Percentiles rank a stretch among this genome's conserved stretches.
phyloP scores from a whole-genome alignment of 1,140 invertebrate species.

The Trinorchestia longiramus region DNA sequence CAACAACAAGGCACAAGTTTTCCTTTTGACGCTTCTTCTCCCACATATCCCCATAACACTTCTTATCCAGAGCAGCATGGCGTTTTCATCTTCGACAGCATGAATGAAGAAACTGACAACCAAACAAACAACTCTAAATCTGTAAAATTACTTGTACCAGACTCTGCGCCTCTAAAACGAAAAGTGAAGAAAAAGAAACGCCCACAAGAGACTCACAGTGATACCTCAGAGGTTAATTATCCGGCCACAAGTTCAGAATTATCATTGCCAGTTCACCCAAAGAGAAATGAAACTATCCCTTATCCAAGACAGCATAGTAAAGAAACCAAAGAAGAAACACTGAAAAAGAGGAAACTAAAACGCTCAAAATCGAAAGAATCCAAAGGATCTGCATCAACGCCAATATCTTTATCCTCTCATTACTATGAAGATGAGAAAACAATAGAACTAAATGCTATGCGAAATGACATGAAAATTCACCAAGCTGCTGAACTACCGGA shows the following conservation, averaged over 20 bases:
- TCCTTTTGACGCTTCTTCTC: background rate
- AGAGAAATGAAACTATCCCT: background rate
- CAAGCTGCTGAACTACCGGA: background rate
- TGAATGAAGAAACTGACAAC: slow-evolving; percentile 39
- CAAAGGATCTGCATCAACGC: slow-evolving; percentile 10
- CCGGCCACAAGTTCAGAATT: slow-evolving; percentile 7
- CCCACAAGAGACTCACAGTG: background rate
- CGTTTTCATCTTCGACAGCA: slow-evolving; percentile 22
- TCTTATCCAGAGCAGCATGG: background rate
- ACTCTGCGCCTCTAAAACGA: slow-evolving; percentile 10
- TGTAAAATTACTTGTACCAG: slow-evolving; percentile 12
- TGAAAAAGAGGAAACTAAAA: background rate
- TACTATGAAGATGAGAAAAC: slow-evolving; percentile 41
- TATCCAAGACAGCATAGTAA: background rate
- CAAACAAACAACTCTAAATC: slow-evolving; percentile 9
- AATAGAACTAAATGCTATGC: slow-evolving; percentile 22
- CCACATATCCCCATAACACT: background rate
- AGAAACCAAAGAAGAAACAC: background rate
- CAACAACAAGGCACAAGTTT: background rate
- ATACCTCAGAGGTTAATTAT: slow-evolving; percentile 35
- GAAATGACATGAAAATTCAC: background rate
- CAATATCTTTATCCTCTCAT: slow-evolving; percentile 22
- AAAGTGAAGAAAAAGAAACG: slow-evolving; percentile 39
- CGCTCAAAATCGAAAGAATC: slow-evolving; percentile 34
- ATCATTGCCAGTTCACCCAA: background rate